Percentiles rank a stretch among this genome's conserved stretches.
Conservation (phyloP, 1,140 invertebrate genomes). For the Antheraea mylitta region DNA sequence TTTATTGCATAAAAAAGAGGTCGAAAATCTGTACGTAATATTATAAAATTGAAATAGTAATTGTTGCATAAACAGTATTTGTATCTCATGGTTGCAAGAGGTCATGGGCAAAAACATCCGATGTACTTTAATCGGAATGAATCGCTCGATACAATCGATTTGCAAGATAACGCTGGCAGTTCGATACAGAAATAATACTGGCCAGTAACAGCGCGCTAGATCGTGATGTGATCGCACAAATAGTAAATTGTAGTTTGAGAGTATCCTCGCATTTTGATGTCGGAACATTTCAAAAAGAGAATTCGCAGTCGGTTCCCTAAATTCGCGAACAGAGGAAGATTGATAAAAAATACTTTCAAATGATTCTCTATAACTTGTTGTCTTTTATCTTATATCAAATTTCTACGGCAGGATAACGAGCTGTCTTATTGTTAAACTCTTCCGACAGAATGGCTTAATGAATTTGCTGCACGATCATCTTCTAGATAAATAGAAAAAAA, state of each 20-base stretch:
- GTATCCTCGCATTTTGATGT: neutral
- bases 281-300: conserved; percentile 2
- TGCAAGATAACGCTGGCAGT: conserved; percentile 25
- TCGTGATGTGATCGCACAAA: conserved; percentile 19
- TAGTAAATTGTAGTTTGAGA: neutral
- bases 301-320: neutral
- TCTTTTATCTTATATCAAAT: neutral
- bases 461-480: neutral
- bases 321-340: neutral
- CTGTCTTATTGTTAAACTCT: neutral
- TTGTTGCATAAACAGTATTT: conserved; percentile 21
- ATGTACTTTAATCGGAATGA: conserved; percentile 36
- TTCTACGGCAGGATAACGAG: neutral
- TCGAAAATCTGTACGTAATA: too few relatives aligned
- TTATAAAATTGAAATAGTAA: too few relatives aligned
- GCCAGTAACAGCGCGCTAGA: conserved; percentile 16
- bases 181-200: conserved; percentile 25
- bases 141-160: conserved; percentile 37
- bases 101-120: conserved; percentile 44
- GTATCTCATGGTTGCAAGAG: conserved; percentile 32
- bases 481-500: neutral
- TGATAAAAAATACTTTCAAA: neutral
- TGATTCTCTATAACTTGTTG: neutral
- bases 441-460: neutral
- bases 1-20: too few relatives aligned